Conservation (phyloP, 1,140 invertebrate genomes). For the Aphidius ervi region DNA sequence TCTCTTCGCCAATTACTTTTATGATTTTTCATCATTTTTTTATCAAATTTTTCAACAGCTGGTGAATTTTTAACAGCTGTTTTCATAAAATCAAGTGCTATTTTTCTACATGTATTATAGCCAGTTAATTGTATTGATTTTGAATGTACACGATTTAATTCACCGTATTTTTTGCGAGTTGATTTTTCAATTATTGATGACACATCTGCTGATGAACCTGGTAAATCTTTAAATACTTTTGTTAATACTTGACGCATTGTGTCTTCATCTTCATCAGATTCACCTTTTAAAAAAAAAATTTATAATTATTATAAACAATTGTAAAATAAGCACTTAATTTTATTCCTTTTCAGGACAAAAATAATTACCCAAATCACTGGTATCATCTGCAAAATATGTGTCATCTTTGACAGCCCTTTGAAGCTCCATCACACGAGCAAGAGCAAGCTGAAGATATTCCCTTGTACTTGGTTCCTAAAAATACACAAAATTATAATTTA, state of each 20-base stretch:
- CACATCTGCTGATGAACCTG: constrained; percentile 34
- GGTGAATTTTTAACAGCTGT: constrained; percentile 29
- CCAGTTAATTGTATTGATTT: constrained; percentile 46
- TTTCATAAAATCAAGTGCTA: constrained; percentile 44
- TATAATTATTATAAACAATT: constrained; percentile 3
- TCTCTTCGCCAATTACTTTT: neutral
- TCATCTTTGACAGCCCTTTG: constrained; percentile 43
- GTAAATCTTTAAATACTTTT: constrained; percentile 46
- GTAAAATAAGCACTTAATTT: neutral
- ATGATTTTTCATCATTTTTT: neutral
- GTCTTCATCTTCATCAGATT: constrained; percentile 43
- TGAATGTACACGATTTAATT: constrained; percentile 32
- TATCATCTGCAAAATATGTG: constrained; percentile 35
- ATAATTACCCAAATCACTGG: constrained; percentile 40
- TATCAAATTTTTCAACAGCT: neutral
- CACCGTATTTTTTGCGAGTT: constrained; percentile 24
- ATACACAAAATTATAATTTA: neutral
- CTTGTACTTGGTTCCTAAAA: constrained; percentile 34
- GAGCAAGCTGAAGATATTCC: constrained; percentile 44
- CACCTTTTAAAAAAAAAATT: constrained; percentile 26
- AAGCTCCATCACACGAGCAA: constrained; percentile 40
- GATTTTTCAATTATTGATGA: constrained; percentile 34
- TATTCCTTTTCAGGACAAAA: too few species aligned
- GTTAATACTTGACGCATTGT: constrained; percentile 41
- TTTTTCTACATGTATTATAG: constrained; percentile 44